phyloP scores from a whole-genome alignment of 2,113 vertebrate genomes.

The Panthera leo region DNA sequence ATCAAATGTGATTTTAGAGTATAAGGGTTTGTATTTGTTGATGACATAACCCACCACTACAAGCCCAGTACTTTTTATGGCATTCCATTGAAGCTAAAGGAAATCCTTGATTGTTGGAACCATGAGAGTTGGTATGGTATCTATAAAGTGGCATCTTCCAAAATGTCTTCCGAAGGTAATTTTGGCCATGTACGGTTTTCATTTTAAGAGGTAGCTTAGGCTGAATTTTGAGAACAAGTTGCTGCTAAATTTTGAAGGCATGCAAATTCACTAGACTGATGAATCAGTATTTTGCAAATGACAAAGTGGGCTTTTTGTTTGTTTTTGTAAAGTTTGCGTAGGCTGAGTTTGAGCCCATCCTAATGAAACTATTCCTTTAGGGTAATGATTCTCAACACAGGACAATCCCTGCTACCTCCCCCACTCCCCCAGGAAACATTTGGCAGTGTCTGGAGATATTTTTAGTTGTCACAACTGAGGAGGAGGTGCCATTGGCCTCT shows the following conservation, averaged over 20 bases:
- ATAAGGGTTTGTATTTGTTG: neutral
- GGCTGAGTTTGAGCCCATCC: neutral
- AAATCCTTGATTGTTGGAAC: neutral
- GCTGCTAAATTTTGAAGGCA: conserved; percentile 18
- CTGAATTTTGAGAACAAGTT: neutral
- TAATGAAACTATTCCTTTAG: neutral
- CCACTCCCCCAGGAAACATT: neutral
- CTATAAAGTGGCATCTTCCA: neutral
- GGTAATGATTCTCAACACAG: neutral
- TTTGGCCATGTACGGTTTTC: neutral
- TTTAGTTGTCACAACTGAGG: neutral
- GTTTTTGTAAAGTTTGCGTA: neutral
- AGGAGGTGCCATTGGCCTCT: neutral
- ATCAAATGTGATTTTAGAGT: neutral
- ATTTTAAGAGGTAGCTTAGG: neutral
- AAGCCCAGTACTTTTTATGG: neutral
- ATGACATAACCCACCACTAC: neutral
- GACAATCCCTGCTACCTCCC: neutral
- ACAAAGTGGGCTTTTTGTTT: neutral
- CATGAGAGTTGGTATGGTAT: neutral
- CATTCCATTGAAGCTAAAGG: neutral
- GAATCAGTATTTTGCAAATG: conserved; percentile 6
- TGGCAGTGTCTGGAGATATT: neutral
- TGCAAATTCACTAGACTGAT: neutral
- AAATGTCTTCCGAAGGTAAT: neutral